phyloP scores from a whole-genome alignment of 2,888 invertebrate species.

The Calameuta pallipes region DNA sequence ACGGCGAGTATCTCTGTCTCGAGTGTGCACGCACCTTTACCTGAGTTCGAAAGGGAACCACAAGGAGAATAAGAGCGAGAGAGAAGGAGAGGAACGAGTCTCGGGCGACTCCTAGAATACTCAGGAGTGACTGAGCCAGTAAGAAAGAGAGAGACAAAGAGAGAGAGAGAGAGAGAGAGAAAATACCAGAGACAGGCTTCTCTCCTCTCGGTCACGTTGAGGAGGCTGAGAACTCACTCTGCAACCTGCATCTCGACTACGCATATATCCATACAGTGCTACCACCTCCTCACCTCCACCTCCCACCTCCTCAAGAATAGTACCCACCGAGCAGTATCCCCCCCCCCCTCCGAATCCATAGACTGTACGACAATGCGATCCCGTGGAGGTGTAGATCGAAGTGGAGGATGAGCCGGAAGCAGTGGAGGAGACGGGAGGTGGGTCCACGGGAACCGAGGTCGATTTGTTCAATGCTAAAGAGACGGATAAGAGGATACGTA shows the following conservation, averaged over 20 bases:
- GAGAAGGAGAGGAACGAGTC: conserved; percentile 2
- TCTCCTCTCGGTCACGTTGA: conserved; percentile 11
- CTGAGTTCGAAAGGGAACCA: not conserved
- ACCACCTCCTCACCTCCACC: not conserved
- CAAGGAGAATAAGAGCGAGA: conserved; percentile 9
- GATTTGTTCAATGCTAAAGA: conserved; percentile 2
- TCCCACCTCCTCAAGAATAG: not conserved
- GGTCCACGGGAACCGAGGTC: not conserved
- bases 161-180: conserved; percentile 10
- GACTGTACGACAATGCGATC: not conserved
- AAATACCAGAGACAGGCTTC: conserved; percentile 6
- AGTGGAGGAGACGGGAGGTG: not conserved
- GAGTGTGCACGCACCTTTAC: not conserved
- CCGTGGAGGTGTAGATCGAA: not conserved
- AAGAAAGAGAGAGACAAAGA: conserved; percentile 14
- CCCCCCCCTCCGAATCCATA: not conserved
- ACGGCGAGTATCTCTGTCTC: not conserved
- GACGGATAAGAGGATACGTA: not conserved
- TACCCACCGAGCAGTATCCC: not conserved
- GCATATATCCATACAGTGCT: conserved; percentile 14
- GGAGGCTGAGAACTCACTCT: conserved; percentile 43
- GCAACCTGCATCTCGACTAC: conserved; percentile 29
- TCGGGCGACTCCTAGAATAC: not conserved
- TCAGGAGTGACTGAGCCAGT: conserved; percentile 18
- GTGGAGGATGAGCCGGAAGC: not conserved